Evolutionary conservation across 2,888 invertebrate genomes (phyloP), one percentile per base, ranked within the genome.

Genomic region (Crioceris asparagi): DNA sequence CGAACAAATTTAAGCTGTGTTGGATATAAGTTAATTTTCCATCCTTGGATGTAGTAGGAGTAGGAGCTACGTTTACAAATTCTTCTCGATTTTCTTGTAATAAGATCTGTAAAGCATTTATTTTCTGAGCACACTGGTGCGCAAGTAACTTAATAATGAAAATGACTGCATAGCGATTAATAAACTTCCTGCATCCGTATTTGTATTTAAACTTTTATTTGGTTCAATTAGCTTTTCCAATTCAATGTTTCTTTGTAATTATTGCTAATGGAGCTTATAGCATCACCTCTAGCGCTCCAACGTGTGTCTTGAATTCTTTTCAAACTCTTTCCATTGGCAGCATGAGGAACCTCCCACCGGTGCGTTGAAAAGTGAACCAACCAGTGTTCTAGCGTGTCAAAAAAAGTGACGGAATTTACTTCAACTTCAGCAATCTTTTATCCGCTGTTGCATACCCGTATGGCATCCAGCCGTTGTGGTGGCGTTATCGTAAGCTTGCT

Each of bases 401-500:
- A 37, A 23, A 37, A 37, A 19, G 37, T 37, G 10, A 35, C 17
- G n/a, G 46, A 45, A 44, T 45, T 35, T 10, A 38, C 32, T 19
- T 17, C 36, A 29, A 32, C 38, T 21, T 47, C 45, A 33, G 48
- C 48, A 31, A 36, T 48, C 39, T 41, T 42, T 41, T 18, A 46
- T 49, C 31, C 43, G 30, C 11, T 15, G 7, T 23, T 41, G 41
- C 23, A 44, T 40, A 16, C 39, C 39, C 12, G 18, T 12, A 17
- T 42, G 38, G 23, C 41, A 32, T 35, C 49, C 49, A 35, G 44
- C 36, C 45, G 48, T 48, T 4, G 34, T 35, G 25, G 46, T 47
- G 39, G 46, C 50, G 41, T 50, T 53, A 41, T 51, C 50, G 35
- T 53, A 49, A 33, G 44, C 52, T 44, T 49, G 50, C 7, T 47